Evolutionary conservation across 35 echinoderm and acorn worm genomes (phyloP).

Genomic region (Diadema setosum): DNA sequence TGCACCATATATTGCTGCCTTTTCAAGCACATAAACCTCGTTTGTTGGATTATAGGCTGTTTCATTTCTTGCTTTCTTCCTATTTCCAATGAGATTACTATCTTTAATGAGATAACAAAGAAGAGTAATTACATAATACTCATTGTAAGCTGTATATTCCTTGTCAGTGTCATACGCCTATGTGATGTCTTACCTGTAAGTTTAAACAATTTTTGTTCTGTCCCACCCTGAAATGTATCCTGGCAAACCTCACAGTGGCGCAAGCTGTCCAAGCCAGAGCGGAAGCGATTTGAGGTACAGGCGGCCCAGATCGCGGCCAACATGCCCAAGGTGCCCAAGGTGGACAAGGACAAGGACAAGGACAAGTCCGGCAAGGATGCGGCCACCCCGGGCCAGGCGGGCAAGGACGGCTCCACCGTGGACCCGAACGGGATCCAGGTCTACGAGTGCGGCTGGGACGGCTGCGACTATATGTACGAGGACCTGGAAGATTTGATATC

Average conservation of each 20-base stretch:
- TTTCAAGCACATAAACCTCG: too few relatives aligned
- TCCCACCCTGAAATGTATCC: too few relatives aligned
- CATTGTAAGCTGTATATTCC: too few relatives aligned
- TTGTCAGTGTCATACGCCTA: too few relatives aligned
- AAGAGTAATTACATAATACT: too few relatives aligned
- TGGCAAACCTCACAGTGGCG: conserved; percentile 55
- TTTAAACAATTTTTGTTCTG: too few relatives aligned
- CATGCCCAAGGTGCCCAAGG: conserved; percentile 8
- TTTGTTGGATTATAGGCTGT: too few relatives aligned
- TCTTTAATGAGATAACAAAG: too few relatives aligned
- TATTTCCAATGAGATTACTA: too few relatives aligned
- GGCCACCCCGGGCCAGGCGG: neutral
- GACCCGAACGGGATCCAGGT: conserved; percentile 9
- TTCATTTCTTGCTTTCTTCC: too few relatives aligned
- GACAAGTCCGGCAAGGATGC: neutral
- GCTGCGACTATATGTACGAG: conserved; percentile 92
- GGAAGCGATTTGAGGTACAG: conserved; percentile 67
- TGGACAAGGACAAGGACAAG: conserved; percentile 25
- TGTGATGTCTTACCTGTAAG: too few relatives aligned
- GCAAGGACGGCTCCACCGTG: conserved; percentile 29
- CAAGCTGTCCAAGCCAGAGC: conserved; percentile 68
- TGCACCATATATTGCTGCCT: too few relatives aligned
- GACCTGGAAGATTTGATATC: conserved; percentile 67
- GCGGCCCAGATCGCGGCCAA: conserved; percentile 59
- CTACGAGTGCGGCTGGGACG: conserved; percentile 87